These are phyloP conservation scores for Lomographa bimaculata DNA, from an alignment of 2,888 invertebrate genomes.

Conservation along the genomic window DNA sequence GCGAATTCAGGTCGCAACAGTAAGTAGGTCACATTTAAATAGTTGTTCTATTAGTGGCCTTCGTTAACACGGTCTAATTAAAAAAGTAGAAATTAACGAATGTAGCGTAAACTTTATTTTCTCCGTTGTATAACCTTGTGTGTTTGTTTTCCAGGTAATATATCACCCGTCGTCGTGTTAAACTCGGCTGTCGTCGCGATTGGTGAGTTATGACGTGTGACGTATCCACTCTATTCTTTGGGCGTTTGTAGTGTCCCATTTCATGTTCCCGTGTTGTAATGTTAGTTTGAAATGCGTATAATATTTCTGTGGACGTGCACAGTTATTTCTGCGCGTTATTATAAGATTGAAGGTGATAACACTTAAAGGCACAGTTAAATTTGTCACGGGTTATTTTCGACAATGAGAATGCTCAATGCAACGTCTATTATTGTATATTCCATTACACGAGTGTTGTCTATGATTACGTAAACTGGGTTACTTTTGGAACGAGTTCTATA, in stretches of 20 bases:
- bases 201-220: constrained; percentile 37
- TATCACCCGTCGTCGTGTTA: constrained; percentile 38
- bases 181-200: constrained; percentile 25
- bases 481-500: constrained; percentile 13
- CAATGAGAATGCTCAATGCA: constrained; percentile 67
- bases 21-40: constrained; percentile 76
- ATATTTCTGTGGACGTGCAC: constrained; percentile 65
- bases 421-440: constrained; percentile 35
- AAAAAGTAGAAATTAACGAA: constrained; percentile 50
- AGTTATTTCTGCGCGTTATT: constrained; percentile 72
- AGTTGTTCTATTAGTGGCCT: constrained; percentile 61
- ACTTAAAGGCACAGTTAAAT: constrained; percentile 67
- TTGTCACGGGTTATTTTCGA: constrained; percentile 70
- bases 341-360: constrained; percentile 74
- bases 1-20: constrained; percentile 71
- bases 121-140: constrained; percentile 50
- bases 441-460: constrained; percentile 17
- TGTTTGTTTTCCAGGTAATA: constrained; percentile 70
- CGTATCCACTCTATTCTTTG: constrained; percentile 46
- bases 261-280: constrained; percentile 53
- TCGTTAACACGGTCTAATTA: constrained; percentile 78
- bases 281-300: constrained; percentile 50
- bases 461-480: constrained; percentile 15
- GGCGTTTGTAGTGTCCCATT: constrained; percentile 45
- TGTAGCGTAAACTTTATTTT: constrained; percentile 46